Conservation (phyloP, 2,888 invertebrate species). For the Perizoma flavofasciatum region DNA sequence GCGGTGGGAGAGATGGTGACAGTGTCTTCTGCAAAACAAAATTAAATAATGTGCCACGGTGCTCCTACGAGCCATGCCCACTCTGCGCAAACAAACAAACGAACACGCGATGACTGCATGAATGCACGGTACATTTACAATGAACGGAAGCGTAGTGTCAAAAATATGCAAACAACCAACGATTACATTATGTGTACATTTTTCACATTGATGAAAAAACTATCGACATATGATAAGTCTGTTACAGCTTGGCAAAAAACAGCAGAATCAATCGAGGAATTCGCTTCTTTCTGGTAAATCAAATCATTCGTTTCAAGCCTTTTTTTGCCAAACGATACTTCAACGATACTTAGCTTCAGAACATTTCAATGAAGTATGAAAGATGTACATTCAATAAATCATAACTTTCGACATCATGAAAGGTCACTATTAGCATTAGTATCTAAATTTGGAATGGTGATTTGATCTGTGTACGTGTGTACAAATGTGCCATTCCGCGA, state of each 20-base stretch:
- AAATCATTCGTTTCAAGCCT: no score
- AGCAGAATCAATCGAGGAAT: no score
- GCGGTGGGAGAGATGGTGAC: slow-evolving; percentile 74
- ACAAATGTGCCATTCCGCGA: no score
- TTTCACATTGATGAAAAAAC: not conserved
- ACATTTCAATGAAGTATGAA: not conserved
- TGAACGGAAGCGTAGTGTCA: slow-evolving; percentile 37
- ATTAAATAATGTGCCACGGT: slow-evolving; percentile 75
- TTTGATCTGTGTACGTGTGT: no score
- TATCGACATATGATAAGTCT: no score
- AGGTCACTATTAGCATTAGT: slow-evolving; percentile 4
- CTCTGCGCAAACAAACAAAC: slow-evolving; percentile 40
- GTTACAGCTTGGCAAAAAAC: no score
- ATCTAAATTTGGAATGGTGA: no score
- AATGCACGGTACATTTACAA: slow-evolving; percentile 47
- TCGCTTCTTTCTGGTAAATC: no score
- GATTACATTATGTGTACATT: slow-evolving; percentile 8
- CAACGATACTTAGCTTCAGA: no score
- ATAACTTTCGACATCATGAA: slow-evolving; percentile 15
- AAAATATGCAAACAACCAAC: slow-evolving; percentile 17
- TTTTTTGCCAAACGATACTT: no score
- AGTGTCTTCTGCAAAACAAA: slow-evolving; percentile 80
- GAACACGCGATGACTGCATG: slow-evolving; percentile 22
- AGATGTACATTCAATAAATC: slow-evolving; percentile 16
- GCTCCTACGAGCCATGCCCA: slow-evolving; percentile 71